phyloP scores from a whole-genome alignment of 2,888 invertebrate genomes.

The Dexiosoma caninum region DNA sequence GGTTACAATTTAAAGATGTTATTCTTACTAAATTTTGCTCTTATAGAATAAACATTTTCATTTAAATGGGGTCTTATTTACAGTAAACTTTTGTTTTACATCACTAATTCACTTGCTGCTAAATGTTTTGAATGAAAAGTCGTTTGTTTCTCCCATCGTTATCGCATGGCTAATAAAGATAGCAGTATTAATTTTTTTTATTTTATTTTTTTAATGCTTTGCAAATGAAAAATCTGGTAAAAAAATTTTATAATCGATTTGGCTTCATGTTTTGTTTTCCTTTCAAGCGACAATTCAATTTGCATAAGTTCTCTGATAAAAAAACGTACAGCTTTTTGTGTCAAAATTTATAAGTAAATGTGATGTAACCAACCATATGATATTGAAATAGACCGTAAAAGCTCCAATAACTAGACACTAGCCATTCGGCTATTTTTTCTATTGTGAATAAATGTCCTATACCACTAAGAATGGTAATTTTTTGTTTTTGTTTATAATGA shows the following conservation, averaged over 20 bases:
- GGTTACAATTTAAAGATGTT: not conserved
- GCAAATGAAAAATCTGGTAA: not conserved
- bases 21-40: not conserved
- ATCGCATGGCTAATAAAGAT: not conserved
- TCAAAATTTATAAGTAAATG: not conserved
- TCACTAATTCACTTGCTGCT: not conserved
- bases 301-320: slow-evolving; percentile 55
- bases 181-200: no score
- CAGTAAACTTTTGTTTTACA: not conserved
- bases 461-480: no score
- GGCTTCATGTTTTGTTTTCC: slow-evolving; percentile 2
- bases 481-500: no score
- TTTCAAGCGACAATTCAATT: slow-evolving; percentile 48
- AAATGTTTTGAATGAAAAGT: not conserved
- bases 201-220: no score
- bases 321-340: not conserved
- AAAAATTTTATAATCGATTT: slow-evolving; percentile 48
- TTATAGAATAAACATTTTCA: not conserved
- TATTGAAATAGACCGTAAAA: slow-evolving; percentile 28
- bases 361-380: not conserved
- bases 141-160: not conserved
- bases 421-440: no score
- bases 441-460: no score
- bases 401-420: no score
- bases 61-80: not conserved